phyloP scores from a whole-genome alignment of 2,113 vertebrate genomes.

The Heterotilapia buettikoferi region DNA sequence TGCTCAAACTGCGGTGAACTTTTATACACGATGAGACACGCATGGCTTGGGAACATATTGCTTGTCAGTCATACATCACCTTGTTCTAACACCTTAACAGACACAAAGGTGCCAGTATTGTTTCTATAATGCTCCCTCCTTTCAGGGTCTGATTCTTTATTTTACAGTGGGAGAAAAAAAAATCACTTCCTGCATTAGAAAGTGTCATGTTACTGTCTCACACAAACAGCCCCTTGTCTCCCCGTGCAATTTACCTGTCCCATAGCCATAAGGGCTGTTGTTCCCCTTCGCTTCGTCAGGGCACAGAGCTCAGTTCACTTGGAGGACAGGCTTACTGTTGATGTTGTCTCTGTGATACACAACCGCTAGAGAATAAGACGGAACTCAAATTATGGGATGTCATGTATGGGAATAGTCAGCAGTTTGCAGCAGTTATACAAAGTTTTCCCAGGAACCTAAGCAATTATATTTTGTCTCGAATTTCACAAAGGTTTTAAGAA shows the following conservation, averaged over 20 bases:
- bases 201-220: slow-evolving; percentile 62
- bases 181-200: slow-evolving; percentile 54
- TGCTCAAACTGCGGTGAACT: slow-evolving; percentile 37
- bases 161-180: slow-evolving; percentile 23
- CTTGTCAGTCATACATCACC: slow-evolving; percentile 54
- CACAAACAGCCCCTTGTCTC: slow-evolving; percentile 45
- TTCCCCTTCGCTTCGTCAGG: slow-evolving; percentile 56
- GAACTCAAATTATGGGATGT: slow-evolving; percentile 39
- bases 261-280: slow-evolving; percentile 60
- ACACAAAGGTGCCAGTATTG: slow-evolving; percentile 44
- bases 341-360: slow-evolving; percentile 63
- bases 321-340: slow-evolving; percentile 70
- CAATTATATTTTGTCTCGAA: not conserved
- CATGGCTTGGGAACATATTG: slow-evolving; percentile 37
- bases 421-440: not conserved
- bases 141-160: slow-evolving; percentile 50
- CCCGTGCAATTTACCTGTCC: slow-evolving; percentile 60
- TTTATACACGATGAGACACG: slow-evolving; percentile 48
- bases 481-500: not conserved
- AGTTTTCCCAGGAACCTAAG: not conserved
- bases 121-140: slow-evolving; percentile 8
- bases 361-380: slow-evolving; percentile 17
- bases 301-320: slow-evolving; percentile 65
- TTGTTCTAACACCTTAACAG: slow-evolving; percentile 46
- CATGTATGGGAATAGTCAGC: not conserved